Evolutionary conservation across 1,140 invertebrate species (phyloP).

Genomic region (Augochlora pura): DNA sequence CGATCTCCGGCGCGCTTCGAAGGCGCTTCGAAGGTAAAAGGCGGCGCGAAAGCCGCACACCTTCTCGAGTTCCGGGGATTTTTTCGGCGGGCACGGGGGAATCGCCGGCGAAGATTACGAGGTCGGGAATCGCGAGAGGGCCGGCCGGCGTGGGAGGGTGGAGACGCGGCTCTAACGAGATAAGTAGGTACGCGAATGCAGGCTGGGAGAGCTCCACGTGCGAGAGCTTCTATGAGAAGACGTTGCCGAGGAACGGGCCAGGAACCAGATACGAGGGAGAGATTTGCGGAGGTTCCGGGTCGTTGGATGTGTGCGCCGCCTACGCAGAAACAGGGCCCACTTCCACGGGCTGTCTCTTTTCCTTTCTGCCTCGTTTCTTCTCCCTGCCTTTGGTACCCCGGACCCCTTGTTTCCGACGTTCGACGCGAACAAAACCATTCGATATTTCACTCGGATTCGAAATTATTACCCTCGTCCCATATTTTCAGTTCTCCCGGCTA

Average conservation of each 20-base stretch:
- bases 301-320: conserved; percentile 52
- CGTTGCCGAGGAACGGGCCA: conserved; percentile 42
- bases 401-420: conserved; percentile 35
- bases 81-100: conserved; percentile 5
- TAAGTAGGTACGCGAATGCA: conserved; percentile 54
- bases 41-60: not conserved
- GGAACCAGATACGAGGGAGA: conserved; percentile 52
- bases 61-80: conserved; percentile 9
- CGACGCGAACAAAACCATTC: not conserved
- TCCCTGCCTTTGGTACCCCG: not conserved
- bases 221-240: conserved; percentile 46
- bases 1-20: not conserved
- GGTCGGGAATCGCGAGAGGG: conserved; percentile 49
- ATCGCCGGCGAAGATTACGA: conserved; percentile 47
- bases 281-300: conserved; percentile 55
- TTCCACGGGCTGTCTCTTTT: conserved; percentile 32
- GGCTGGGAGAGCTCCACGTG: conserved; percentile 18
- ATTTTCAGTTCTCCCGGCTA: too few relatives aligned
- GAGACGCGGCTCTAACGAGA: conserved; percentile 54
- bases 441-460: not conserved
- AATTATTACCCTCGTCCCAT: not conserved
- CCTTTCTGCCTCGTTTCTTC: not conserved
- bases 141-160: conserved; percentile 43
- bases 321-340: conserved; percentile 40
- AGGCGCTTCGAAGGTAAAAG: not conserved